Evolutionary conservation across 2,797 vertebrate genomes (phyloP).

Genomic region (Argyrosomus regius): DNA sequence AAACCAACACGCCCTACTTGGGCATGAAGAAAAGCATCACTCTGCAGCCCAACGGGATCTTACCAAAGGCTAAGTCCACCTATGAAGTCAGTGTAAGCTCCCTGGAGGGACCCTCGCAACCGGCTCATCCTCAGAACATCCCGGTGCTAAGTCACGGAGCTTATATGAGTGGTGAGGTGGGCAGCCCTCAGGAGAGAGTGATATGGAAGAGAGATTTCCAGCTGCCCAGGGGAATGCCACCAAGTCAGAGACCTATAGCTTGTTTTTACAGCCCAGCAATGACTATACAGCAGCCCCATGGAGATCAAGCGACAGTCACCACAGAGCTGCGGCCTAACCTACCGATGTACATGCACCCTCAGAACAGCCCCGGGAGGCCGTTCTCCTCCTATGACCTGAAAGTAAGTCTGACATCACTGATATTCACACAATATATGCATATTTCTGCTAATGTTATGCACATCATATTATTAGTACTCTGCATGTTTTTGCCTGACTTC

Average conservation of each 20-base stretch:
- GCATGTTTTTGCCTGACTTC: slow-evolving; percentile 46
- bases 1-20: slow-evolving; percentile 90
- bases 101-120: slow-evolving; percentile 71
- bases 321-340: slow-evolving; percentile 83
- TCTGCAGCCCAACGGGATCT: slow-evolving; percentile 90
- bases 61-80: slow-evolving; percentile 91
- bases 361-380: slow-evolving; percentile 88
- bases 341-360: slow-evolving; percentile 89
- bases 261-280: slow-evolving; percentile 87
- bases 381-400: slow-evolving; percentile 91
- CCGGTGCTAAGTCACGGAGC: slow-evolving; percentile 75
- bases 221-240: slow-evolving; percentile 75
- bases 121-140: slow-evolving; percentile 72
- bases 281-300: slow-evolving; percentile 77
- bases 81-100: slow-evolving; percentile 88
- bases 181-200: slow-evolving; percentile 83
- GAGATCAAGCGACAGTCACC: slow-evolving; percentile 71
- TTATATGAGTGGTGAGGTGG: slow-evolving; percentile 75
- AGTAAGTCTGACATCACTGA: slow-evolving; percentile 79
- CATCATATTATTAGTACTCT: slow-evolving; percentile 34
- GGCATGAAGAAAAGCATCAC: slow-evolving; percentile 87
- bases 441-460: slow-evolving; percentile 38
- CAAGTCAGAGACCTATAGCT: slow-evolving; percentile 89
- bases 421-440: slow-evolving; percentile 57
- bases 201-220: slow-evolving; percentile 86